These are phyloP conservation scores for Megalops atlanticus DNA, from an alignment of 2,113 vertebrate genomes.

Conservation along the genomic window DNA sequence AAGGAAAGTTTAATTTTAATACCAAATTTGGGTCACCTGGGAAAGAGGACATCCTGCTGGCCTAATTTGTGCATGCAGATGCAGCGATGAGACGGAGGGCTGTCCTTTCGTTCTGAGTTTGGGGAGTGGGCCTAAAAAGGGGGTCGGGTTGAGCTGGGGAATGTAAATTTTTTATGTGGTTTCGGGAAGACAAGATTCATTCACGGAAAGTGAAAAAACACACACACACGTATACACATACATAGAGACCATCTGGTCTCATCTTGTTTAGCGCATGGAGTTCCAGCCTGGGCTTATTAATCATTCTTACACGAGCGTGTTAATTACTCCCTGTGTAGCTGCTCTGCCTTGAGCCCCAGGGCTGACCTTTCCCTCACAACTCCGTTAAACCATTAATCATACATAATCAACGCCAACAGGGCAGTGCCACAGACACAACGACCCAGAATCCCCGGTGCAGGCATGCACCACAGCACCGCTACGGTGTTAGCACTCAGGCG, in stretches of 20 bases:
- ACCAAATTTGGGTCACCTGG: neutral
- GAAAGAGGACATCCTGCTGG: neutral
- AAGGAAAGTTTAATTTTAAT: neutral
- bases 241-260: constrained; percentile 84
- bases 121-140: constrained; percentile 9
- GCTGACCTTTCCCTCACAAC: constrained; percentile 97
- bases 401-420: constrained; percentile 90
- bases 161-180: constrained; percentile 27
- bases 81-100: neutral
- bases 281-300: constrained; percentile 94
- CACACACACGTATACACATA: constrained; percentile 4
- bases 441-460: constrained; percentile 73
- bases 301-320: constrained; percentile 98
- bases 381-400: constrained; percentile 99
- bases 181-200: neutral
- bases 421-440: constrained; percentile 81
- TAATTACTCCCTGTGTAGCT: constrained; percentile 98
- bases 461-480: no score
- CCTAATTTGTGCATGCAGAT: neutral
- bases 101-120: constrained; percentile 4
- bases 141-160: neutral
- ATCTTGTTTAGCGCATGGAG: constrained; percentile 86
- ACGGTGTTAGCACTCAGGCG: constrained; percentile 61
- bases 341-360: constrained; percentile 92
- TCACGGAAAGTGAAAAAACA: constrained; percentile 34